Evolutionary conservation across 1,140 invertebrate species (phyloP).

Genomic region (Drosophila simulans): DNA sequence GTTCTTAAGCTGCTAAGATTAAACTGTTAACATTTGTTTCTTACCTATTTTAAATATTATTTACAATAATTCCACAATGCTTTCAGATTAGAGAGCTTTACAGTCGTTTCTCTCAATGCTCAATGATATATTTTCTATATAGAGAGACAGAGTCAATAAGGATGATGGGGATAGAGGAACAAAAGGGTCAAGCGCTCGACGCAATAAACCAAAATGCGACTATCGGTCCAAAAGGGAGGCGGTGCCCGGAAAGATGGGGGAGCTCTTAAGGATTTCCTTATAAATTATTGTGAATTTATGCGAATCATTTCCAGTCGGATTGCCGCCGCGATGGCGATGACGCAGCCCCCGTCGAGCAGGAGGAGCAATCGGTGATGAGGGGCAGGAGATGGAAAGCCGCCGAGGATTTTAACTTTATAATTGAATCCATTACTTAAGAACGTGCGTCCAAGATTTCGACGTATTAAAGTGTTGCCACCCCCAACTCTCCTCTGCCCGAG

Average conservation of each 20-base stretch:
- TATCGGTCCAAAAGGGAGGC: constrained; percentile 41
- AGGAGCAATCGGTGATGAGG: neutral
- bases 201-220: constrained; percentile 70
- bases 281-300: constrained; percentile 83
- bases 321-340: constrained; percentile 51
- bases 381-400: constrained; percentile 46
- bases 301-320: constrained; percentile 81
- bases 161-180: constrained; percentile 63
- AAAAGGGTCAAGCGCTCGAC: constrained; percentile 75
- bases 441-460: constrained; percentile 78
- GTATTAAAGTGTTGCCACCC: constrained; percentile 71
- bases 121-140: constrained; percentile 53
- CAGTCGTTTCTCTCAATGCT: constrained; percentile 12
- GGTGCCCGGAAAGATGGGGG: constrained; percentile 20
- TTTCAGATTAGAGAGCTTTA: too few species aligned
- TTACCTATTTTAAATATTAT: too few species aligned
- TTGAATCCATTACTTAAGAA: constrained; percentile 82
- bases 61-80: too few species aligned
- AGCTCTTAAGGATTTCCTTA: constrained; percentile 75
- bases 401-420: constrained; percentile 82
- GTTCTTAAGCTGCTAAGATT: too few species aligned
- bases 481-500: neutral
- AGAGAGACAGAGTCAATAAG: constrained; percentile 63
- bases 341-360: constrained; percentile 11
- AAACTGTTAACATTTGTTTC: too few species aligned